Percentiles rank a stretch among this genome's conserved stretches.
phyloP scores from a whole-genome alignment of 2,113 vertebrate species.

The Notiomystis cincta region DNA sequence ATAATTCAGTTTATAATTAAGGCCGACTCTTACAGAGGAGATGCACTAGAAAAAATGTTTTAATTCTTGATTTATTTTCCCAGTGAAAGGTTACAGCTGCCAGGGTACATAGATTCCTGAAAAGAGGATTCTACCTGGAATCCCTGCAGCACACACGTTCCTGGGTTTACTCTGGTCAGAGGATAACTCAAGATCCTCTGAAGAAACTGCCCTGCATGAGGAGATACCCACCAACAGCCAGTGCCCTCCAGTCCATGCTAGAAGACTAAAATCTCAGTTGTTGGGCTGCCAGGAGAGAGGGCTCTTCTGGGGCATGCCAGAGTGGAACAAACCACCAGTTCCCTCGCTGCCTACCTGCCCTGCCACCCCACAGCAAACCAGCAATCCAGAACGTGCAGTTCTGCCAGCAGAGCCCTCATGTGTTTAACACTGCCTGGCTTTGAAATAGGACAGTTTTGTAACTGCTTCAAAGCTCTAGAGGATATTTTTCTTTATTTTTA shows the following conservation, averaged over 20 bases:
- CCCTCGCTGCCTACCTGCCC: not conserved
- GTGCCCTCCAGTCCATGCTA: not conserved
- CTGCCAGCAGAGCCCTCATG: not conserved
- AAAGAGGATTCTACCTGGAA: not conserved
- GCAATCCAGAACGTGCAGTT: not conserved
- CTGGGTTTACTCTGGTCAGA: not conserved
- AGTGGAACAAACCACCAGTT: accelerated
- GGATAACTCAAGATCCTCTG: not conserved
- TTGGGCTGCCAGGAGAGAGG: not conserved
- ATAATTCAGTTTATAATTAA: conserved; percentile 38
- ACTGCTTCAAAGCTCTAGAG: conserved; percentile 22
- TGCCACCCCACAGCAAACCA: not conserved
- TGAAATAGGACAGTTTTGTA: conserved; percentile 19
- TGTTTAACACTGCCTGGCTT: not conserved
- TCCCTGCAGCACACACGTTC: accelerated
- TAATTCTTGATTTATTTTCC: conserved; percentile 24
- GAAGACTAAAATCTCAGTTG: not conserved
- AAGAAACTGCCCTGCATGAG: not conserved
- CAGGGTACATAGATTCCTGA: conserved; percentile 34
- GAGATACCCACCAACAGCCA: not conserved
- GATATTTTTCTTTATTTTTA: conserved; percentile 46
- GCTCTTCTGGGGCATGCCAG: not conserved
- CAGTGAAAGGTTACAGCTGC: conserved; percentile 3
- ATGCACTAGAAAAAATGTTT: not conserved
- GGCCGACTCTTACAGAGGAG: not conserved